A percentile compares a stretch with the other conserved stretches of the same genome.
Evolutionary conservation across 1,140 invertebrate species (phyloP).

Genomic region (Kradibia gibbosae): DNA sequence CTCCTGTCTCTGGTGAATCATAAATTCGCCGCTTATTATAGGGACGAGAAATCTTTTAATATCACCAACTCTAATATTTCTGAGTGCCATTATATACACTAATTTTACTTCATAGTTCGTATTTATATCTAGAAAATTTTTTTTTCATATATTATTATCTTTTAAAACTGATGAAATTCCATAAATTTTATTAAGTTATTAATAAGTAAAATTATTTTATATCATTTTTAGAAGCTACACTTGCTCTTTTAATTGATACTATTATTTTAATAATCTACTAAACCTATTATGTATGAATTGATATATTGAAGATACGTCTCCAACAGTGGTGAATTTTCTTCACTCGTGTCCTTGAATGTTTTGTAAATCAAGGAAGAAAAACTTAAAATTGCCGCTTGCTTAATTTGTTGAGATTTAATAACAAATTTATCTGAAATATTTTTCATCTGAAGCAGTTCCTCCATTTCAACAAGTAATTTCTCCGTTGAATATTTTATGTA

Average conservation of each 20-base stretch:
- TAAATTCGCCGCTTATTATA: constrained; percentile 54
- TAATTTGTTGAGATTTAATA: constrained; percentile 52
- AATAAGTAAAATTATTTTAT: too few species aligned
- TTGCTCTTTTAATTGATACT: too few species aligned
- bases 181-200: too few species aligned
- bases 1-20: neutral
- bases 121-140: constrained; percentile 51
- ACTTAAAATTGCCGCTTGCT: constrained; percentile 62
- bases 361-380: constrained; percentile 64
- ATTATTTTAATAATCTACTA: constrained; percentile 30
- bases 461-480: constrained; percentile 63
- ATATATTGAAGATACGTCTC: constrained; percentile 55
- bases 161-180: too few species aligned
- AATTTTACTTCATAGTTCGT: constrained; percentile 58
- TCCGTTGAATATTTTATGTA: constrained; percentile 62
- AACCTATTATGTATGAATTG: constrained; percentile 56
- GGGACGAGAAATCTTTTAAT: constrained; percentile 56
- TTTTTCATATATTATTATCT: neutral
- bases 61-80: constrained; percentile 56
- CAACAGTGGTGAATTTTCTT: constrained; percentile 11
- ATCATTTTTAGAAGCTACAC: too few species aligned
- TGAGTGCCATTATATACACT: constrained; percentile 61
- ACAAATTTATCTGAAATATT: constrained; percentile 46
- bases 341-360: constrained; percentile 55
- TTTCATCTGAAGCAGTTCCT: constrained; percentile 65